Conservation (phyloP, 2,113 vertebrate genomes). For the Lipophrys pholis region DNA sequence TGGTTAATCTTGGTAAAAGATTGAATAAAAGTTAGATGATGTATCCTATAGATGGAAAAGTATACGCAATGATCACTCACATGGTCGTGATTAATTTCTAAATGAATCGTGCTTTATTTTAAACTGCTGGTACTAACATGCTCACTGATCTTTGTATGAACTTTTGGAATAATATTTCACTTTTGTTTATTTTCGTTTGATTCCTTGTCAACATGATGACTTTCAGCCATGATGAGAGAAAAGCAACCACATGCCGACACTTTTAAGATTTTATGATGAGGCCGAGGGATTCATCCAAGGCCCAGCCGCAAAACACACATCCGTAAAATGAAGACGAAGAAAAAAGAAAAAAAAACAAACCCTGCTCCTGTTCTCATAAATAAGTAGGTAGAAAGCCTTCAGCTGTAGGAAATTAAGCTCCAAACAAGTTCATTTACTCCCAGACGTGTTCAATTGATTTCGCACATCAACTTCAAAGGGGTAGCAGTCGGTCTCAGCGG, state of each 20-base stretch:
- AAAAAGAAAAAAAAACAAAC: constrained; percentile 11
- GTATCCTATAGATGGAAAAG: no score
- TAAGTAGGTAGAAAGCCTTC: constrained; percentile 62
- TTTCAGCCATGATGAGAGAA: constrained; percentile 9
- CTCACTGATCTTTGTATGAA: no score
- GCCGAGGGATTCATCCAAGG: constrained; percentile 18
- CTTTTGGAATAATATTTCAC: not conserved
- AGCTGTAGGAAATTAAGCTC: constrained; percentile 74
- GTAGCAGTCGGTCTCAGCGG: constrained; percentile 50
- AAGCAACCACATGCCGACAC: not conserved
- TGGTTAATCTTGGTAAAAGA: no score
- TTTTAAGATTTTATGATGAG: no score
- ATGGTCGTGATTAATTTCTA: no score
- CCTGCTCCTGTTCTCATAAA: constrained; percentile 63
- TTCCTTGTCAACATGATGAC: not conserved
- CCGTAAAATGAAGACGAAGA: constrained; percentile 7
- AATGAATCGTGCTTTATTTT: no score
- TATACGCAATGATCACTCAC: no score
- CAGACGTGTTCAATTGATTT: constrained; percentile 82
- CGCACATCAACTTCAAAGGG: constrained; percentile 78
- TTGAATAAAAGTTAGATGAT: no score
- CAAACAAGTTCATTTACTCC: constrained; percentile 80
- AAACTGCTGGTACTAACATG: no score
- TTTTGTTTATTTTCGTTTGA: constrained; percentile 4
- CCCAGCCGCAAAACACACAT: constrained; percentile 25